Base-by-base conservation (phyloP, 2,113 vertebrate genomes). In the Macrotus californicus region DNA sequence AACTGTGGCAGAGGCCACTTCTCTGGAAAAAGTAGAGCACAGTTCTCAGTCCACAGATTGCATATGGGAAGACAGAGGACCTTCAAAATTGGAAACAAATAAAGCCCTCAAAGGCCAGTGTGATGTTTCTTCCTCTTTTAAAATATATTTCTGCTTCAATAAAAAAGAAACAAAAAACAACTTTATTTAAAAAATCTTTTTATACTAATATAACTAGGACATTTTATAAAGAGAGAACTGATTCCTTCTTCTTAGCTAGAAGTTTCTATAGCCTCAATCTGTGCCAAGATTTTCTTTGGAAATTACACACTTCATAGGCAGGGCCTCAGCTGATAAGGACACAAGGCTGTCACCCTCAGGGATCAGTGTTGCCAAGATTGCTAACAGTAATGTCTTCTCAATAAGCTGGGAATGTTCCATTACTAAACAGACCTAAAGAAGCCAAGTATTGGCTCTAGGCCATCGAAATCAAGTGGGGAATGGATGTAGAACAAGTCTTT, bases 91-190 rank as follows among this genome's bases (percentile, higher is more conserved):
- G 67, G 64, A 79, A 41, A 77, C 41, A 59, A 87, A 70, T 72
- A 70, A 85, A 93, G 26, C 24, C 48, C 69, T 56, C 22, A 93
- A 82, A 94, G 76, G 56, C 21, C 29, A 70, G 3, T 22, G 3
- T 92, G 88, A 80, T 82, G n/a, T 90, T 81, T 72, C 70, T 92
- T 93, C 85, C 93, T 93, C 50, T 89, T 96, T 89, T 41, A 66
- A 97, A 95, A 39, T 43, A 39, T 46, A 66, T 87, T 72, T 94
- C 29, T 90, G 16, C 24, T 89, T 94, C 52, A 72, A 46, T 75
- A 21, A 79, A 89, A 85, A 54, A 56, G 11, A n/a, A 48, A 69
- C 14, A 67, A 54, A 72, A n/a, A 54, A 21, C 50, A 79, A 54
- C 19, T 41, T 67, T 31, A 50, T 24, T n/a, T 89, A 48, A 93